These are phyloP conservation scores for Chrysocyon brachyurus DNA, from an alignment of 2,797 vertebrate species.

Conservation along the genomic window DNA sequence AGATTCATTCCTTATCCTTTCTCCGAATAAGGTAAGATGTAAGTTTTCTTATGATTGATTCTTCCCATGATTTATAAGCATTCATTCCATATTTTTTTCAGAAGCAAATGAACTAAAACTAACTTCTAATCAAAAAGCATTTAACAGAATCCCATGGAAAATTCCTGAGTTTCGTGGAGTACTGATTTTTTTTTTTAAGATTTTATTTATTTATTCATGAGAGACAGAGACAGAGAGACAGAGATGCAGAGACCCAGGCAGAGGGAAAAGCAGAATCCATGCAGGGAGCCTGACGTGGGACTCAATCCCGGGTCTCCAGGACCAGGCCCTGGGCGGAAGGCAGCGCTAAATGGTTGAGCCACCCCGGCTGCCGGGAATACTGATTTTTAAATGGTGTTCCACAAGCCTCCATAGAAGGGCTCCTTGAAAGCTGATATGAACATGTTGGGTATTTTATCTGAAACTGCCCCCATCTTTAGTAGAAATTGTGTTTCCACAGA, in stretches of 20 bases:
- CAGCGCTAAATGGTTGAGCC: too few relatives aligned
- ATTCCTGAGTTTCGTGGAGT: background rate
- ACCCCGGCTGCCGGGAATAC: background rate
- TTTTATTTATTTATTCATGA: too few relatives aligned
- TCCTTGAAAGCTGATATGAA: background rate
- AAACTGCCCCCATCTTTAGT: background rate
- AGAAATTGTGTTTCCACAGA: background rate
- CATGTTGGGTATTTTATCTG: background rate
- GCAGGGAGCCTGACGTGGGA: too few relatives aligned
- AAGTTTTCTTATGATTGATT: conserved; percentile 1
- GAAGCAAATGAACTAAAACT: conserved; percentile 59
- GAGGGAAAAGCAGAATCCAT: too few relatives aligned
- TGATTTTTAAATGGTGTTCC: background rate
- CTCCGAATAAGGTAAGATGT: background rate
- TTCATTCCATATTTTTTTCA: conserved; percentile 8
- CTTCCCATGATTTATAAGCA: background rate
- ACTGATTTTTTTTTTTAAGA: background rate
- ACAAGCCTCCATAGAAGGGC: background rate
- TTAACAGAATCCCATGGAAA: background rate
- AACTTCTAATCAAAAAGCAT: background rate
- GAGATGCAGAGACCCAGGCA: too few relatives aligned
- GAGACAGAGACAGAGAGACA: too few relatives aligned
- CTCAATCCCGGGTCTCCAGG: too few relatives aligned
- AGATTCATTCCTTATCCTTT: background rate
- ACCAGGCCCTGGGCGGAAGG: too few relatives aligned